phyloP scores from a whole-genome alignment of 2,113 vertebrate genomes.

The Actenoides hombroni region DNA sequence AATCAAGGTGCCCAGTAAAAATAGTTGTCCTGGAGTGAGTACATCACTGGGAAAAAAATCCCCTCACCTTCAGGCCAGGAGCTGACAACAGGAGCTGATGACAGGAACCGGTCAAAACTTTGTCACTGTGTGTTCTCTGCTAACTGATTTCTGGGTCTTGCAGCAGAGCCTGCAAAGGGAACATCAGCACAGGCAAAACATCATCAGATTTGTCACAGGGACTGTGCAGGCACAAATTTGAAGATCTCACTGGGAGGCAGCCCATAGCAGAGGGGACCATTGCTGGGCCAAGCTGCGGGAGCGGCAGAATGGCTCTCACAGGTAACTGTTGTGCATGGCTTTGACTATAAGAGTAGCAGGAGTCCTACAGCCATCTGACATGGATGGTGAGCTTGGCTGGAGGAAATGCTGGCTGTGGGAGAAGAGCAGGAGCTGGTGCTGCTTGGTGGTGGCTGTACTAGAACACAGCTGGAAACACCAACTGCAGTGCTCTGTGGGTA shows the following conservation, averaged over 20 bases:
- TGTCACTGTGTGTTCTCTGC: accelerated
- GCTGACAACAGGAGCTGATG: neutral
- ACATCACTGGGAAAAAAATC: neutral
- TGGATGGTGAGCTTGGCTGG: neutral
- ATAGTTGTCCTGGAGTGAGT: neutral
- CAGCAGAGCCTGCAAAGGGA: neutral
- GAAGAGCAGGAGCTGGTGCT: neutral
- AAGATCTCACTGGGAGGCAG: neutral
- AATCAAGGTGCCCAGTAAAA: accelerated
- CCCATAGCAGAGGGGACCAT: neutral
- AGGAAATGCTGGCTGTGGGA: accelerated
- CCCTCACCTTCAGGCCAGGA: neutral
- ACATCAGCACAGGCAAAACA: accelerated
- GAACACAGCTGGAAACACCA: accelerated
- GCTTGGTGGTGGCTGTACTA: neutral
- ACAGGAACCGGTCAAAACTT: neutral
- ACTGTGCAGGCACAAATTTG: neutral
- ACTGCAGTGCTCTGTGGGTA: accelerated
- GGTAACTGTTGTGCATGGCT: accelerated
- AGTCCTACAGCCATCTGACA: accelerated
- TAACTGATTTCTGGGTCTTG: neutral
- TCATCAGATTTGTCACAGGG: accelerated
- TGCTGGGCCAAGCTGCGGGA: accelerated
- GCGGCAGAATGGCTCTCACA: accelerated
- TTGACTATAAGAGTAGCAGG: accelerated